phyloP scores from a whole-genome alignment of 2,888 invertebrate species.

The Sialis fuliginosa region DNA sequence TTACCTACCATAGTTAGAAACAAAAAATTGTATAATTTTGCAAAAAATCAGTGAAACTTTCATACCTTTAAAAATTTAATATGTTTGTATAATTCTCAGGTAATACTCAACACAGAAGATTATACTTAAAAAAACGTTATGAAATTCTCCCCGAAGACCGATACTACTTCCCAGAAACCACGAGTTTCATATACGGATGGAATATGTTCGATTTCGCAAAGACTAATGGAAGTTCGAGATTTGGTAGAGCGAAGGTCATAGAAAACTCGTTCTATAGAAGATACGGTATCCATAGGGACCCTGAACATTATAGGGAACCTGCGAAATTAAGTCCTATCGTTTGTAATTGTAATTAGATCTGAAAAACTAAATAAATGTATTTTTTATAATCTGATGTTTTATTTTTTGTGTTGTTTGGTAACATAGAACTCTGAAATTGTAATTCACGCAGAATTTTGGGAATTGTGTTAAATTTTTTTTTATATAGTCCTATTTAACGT shows the following conservation, averaged over 20 bases:
- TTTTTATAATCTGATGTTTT: no score
- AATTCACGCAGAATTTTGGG: no score
- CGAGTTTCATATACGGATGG: constrained; percentile 41
- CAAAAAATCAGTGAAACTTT: no score
- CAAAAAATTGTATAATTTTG: no score
- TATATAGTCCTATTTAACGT: no score
- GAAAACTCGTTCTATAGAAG: constrained; percentile 35
- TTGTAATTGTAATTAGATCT: constrained; percentile 15
- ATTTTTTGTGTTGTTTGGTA: no score
- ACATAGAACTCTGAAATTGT: no score
- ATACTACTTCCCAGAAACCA: constrained; percentile 30
- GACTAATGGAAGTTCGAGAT: constrained; percentile 19
- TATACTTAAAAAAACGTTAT: constrained; percentile 29
- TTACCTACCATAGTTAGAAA: no score
- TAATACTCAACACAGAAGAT: constrained; percentile 1
- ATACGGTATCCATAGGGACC: constrained; percentile 34
- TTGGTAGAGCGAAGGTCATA: constrained; percentile 31
- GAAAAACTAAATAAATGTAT: neutral
- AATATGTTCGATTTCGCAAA: constrained; percentile 28
- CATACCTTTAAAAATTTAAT: no score
- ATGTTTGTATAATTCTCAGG: neutral
- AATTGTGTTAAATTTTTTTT: no score
- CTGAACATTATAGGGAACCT: constrained; percentile 33
- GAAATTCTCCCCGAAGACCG: constrained; percentile 35
- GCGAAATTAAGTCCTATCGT: constrained; percentile 21